These are phyloP conservation scores for Gymnocheta viridis DNA, from an alignment of 2,888 invertebrate genomes.

Conservation along the genomic window DNA sequence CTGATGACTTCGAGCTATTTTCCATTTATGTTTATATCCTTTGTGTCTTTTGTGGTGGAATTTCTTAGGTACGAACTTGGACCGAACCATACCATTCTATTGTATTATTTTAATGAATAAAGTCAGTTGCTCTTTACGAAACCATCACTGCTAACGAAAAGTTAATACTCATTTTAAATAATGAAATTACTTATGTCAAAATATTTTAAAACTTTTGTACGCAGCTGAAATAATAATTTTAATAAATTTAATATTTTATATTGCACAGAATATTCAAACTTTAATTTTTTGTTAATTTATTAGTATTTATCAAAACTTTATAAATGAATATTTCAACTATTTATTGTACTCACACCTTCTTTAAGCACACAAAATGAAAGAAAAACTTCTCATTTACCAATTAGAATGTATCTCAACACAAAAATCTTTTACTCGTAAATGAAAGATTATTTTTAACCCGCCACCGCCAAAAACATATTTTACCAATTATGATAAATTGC, in stretches of 20 bases:
- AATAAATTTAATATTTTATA: slow-evolving; percentile 1
- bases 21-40: too few species aligned
- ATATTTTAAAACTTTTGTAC: background rate
- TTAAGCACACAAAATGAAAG: background rate
- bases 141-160: background rate
- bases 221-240: background rate
- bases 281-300: slow-evolving; percentile 62
- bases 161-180: background rate
- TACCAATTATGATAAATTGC: slow-evolving; percentile 68
- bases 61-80: too few species aligned
- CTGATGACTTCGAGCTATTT: too few species aligned
- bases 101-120: too few species aligned
- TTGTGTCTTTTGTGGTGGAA: too few species aligned
- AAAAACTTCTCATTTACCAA: slow-evolving; percentile 34
- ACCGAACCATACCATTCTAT: too few species aligned
- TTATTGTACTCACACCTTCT: slow-evolving; percentile 45
- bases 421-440: slow-evolving; percentile 53
- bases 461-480: slow-evolving; percentile 63
- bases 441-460: slow-evolving; percentile 49
- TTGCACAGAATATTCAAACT: background rate
- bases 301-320: slow-evolving; percentile 54
- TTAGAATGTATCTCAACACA: slow-evolving; percentile 58
- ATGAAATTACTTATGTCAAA: background rate
- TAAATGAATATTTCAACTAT: slow-evolving; percentile 36
- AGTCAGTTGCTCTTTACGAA: too few species aligned